Evolutionary conservation across 2,888 invertebrate species (phyloP), one percentile per base, ranked within the genome.

Genomic region (Alitta virens): DNA sequence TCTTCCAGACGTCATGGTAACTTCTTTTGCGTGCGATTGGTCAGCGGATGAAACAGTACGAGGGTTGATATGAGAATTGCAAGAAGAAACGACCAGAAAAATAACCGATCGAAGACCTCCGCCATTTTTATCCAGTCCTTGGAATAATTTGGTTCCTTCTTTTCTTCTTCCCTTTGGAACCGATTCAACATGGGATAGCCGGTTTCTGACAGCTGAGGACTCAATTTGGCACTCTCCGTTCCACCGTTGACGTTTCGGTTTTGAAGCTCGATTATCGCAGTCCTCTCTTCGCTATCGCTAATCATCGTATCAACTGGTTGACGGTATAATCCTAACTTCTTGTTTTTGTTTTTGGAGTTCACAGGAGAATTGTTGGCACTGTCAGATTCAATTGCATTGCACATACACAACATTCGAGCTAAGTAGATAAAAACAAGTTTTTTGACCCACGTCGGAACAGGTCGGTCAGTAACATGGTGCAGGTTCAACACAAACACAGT

Each of bases 401-500:
- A 50, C 64, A 64, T 64, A 38, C 64, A 49, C 26, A 64, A 16
- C 62, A 64, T 55, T 14, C 62, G 62, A 14, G 64, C 64, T 12
- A 64, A 26, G 42, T 65, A 63, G 25, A 59, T 21, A 21, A 59
- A 56, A 9, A 61, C 52, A 2, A 63, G 26, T 26, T 52, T 50
- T 53, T 63, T 61, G 51, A 60, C 60, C 64, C 67, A 70, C 26
- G 40, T 33, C 2, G 70, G 70, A n/a, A 70, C 70, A 1, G 70
- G 70, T 14, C 68, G 55, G 58, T 70, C 70, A 3, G 63, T 56
- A 26, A 70, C 63, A 50, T 67, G 64, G 58, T 70, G 70, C 21
- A 70, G 63, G 58, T 70, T 70, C 16, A 70, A 58, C 14, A 70
- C 68, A 23, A 70, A 63, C 5, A 70, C 70, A 3, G 70, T 70